Evolutionary conservation across 2,888 invertebrate species (phyloP).

Genomic region (Oxycera nigricornis): DNA sequence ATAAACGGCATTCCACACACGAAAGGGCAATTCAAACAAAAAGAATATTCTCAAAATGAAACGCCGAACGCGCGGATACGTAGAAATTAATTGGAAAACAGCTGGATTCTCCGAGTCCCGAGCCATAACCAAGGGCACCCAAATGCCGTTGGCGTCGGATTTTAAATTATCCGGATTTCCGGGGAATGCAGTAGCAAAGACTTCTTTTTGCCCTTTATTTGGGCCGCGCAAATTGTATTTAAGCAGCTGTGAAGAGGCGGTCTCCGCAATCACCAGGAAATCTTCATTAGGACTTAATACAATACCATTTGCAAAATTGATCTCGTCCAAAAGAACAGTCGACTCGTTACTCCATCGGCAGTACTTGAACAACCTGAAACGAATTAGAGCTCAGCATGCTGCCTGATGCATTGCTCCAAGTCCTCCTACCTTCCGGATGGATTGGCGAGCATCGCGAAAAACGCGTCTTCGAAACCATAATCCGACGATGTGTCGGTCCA

Average conservation of each 20-base stretch:
- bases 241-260: conserved; percentile 69
- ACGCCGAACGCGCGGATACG: conserved; percentile 71
- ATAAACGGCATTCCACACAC: conserved; percentile 68
- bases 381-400: neutral
- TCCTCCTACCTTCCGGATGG: conserved; percentile 80
- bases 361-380: conserved; percentile 77
- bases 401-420: neutral
- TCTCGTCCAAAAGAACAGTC: conserved; percentile 74
- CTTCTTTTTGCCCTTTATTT: conserved; percentile 78
- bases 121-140: conserved; percentile 68
- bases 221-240: conserved; percentile 83
- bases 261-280: conserved; percentile 82
- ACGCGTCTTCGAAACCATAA: conserved; percentile 75
- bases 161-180: conserved; percentile 63
- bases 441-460: conserved; percentile 71
- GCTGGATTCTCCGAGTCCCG: conserved; percentile 68
- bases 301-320: conserved; percentile 91
- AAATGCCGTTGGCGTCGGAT: conserved; percentile 73
- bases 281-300: conserved; percentile 81
- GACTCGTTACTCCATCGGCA: conserved; percentile 79
- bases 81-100: conserved; percentile 65
- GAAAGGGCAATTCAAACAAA: conserved; percentile 70
- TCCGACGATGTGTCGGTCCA: conserved; percentile 87
- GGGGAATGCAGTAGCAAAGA: conserved; percentile 83
- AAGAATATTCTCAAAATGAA: conserved; percentile 69